Percentiles rank a stretch among this genome's conserved stretches.
Conservation (phyloP, 2,113 vertebrate genomes). For the Amazona guildingii region DNA sequence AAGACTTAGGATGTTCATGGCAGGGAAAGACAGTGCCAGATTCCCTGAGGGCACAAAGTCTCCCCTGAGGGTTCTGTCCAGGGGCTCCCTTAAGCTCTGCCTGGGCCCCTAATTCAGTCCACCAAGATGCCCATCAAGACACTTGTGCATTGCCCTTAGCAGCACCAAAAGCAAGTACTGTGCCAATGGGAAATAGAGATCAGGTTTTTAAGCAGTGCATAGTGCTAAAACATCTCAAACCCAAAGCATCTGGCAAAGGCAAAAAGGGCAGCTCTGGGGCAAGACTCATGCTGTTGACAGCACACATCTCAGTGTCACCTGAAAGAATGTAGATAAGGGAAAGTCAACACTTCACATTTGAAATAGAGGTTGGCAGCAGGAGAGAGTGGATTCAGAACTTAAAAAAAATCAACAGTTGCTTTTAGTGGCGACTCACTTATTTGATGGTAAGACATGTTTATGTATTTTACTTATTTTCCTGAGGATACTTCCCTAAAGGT, state of each 20-base stretch:
- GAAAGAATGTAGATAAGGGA: background rate
- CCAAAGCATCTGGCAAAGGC: background rate
- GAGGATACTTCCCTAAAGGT: background rate
- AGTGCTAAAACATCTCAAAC: background rate
- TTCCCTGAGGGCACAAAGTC: background rate
- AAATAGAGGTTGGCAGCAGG: background rate
- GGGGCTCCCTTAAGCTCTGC: background rate
- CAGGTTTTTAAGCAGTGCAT: rapidly evolving
- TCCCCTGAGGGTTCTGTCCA: background rate
- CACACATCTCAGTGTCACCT: background rate
- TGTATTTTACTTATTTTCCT: conserved; percentile 2
- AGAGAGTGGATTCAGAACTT: background rate
- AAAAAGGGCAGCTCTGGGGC: background rate
- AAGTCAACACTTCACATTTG: background rate
- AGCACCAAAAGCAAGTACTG: background rate
- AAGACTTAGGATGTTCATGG: background rate
- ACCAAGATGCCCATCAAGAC: background rate
- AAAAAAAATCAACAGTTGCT: background rate
- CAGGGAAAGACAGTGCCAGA: background rate
- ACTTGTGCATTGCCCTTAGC: background rate
- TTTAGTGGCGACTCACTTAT: background rate
- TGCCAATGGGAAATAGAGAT: background rate
- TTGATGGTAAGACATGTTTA: background rate
- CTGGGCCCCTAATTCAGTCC: background rate
- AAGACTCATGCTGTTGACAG: background rate